Base-by-base conservation (phyloP, 2,113 vertebrate genomes). In the Thomomys bottae region DNA sequence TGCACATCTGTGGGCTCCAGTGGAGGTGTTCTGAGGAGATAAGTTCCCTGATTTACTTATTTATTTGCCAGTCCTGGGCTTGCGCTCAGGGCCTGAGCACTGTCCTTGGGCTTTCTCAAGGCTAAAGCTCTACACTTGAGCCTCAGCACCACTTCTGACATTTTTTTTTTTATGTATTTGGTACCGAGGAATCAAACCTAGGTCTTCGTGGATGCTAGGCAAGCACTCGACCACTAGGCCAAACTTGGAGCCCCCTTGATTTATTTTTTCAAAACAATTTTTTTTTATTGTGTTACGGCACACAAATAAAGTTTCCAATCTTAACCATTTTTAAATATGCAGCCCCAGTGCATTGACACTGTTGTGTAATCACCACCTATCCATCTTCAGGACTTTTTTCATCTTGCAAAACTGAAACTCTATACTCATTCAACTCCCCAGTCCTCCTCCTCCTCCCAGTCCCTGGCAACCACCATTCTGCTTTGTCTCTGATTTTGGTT, bases 331-430 rank as follows among this genome's bases (percentile, higher is more conserved):
- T 45, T 68, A 40, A 73, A 34, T 67, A 5, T 94, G 15, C 12
- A 73, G 26, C 66, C 79, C 38, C 28, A 68, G 68, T 77, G 42
- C 68, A n/a, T 84, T 67, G 21, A 28, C 70, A 32, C 45, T 87
- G 40, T 61, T 54, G 45, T 63, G 49, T 42, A 80, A 1, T 42
- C 36, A 28, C 64, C 83, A 79, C 64, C 79, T 26, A 7, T 78
- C 63, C 84, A 71, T 67, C 38, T 91, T 49, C 86, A 79, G 79
- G 57, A 82, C 61, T 68, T 64, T 78, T 79, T 78, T 79, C 57
- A 54, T 32, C 59, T 84, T 91, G 45, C 40, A 82, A 30, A 88
- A 91, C 81, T 36, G 82, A 78, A 87, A 64, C n/a, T 49, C 7
- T 84, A 1, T 63, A 21, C 30, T 40, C 54, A 6, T 34, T 73